A percentile compares a stretch with the other conserved stretches of the same genome.
Evolutionary conservation across 1,140 invertebrate genomes (phyloP).

Genomic region (Trichomalopsis sarcophagae): DNA sequence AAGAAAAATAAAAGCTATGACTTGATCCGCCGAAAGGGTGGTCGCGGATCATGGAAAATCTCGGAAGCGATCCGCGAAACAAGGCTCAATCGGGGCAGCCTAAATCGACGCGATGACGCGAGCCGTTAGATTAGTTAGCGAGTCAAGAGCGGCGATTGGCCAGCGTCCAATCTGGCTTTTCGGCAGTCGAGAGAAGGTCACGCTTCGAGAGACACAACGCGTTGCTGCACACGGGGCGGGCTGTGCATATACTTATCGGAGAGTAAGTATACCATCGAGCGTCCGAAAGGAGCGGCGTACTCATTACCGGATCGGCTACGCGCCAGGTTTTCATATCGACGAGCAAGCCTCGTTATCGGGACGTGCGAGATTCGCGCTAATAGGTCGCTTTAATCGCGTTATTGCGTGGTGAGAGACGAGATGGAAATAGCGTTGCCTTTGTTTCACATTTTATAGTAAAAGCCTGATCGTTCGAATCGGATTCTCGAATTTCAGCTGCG

Average conservation of each 20-base stretch:
- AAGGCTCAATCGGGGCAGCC: conserved; percentile 20
- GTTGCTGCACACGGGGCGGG: neutral
- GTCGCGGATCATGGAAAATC: neutral
- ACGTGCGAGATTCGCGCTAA: too few species aligned
- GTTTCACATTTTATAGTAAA: neutral
- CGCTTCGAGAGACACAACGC: neutral
- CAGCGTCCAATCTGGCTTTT: conserved; percentile 46
- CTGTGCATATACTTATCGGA: too few species aligned
- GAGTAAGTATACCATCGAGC: too few species aligned
- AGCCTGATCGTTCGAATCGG: neutral
- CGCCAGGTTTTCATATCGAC: too few species aligned
- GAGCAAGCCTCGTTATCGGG: too few species aligned
- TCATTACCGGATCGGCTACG: too few species aligned
- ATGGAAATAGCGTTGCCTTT: too few species aligned
- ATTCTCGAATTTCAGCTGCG: conserved; percentile 37
- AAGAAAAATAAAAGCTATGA: too few species aligned
- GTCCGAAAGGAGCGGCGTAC: too few species aligned
- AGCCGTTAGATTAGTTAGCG: conserved; percentile 24
- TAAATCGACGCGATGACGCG: conserved; percentile 45
- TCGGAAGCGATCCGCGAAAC: neutral
- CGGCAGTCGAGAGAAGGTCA: conserved; percentile 28
- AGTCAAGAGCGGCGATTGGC: conserved; percentile 25
- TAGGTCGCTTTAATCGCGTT: too few species aligned
- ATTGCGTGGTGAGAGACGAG: too few species aligned
- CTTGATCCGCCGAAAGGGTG: too few species aligned